phyloP scores from a whole-genome alignment of 1,140 invertebrate genomes.

The Brachionus koreanus region DNA sequence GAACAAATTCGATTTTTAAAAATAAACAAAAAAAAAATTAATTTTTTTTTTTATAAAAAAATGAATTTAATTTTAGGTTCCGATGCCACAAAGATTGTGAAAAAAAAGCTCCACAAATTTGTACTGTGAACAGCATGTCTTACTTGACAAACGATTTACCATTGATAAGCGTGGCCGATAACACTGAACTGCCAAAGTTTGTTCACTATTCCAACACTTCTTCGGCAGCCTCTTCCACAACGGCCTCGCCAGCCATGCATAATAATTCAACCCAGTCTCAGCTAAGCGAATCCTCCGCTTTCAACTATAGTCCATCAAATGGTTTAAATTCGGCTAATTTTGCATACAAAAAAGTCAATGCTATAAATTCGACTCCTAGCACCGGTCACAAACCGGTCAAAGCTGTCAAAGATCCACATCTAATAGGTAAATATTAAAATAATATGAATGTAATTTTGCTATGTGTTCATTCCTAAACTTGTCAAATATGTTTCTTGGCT shows the following conservation, averaged over 20 bases:
- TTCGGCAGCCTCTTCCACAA: conserved; percentile 9
- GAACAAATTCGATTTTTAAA: not conserved
- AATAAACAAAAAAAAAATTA: not conserved
- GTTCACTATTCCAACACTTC: not conserved
- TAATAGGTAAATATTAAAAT: not conserved
- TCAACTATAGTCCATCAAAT: not conserved
- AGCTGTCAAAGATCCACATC: not conserved
- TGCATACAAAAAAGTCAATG: conserved; percentile 22
- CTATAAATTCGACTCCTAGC: conserved; percentile 4
- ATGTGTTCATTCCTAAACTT: too few species aligned
- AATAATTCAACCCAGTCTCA: conserved; percentile 1
- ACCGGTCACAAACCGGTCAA: not conserved
- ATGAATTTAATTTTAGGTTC: conserved; percentile 6
- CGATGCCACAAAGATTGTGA: conserved; percentile 44
- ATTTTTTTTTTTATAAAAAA: not conserved
- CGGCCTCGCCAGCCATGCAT: conserved; percentile 7
- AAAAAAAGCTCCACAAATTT: not conserved
- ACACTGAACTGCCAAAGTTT: not conserved
- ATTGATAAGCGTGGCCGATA: not conserved
- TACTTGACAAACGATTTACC: not conserved
- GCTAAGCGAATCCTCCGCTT: not conserved
- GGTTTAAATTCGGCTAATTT: not conserved
- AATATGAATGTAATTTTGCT: too few species aligned
- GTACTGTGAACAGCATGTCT: not conserved
- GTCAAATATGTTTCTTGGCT: too few species aligned